phyloP scores from a whole-genome alignment of 2,888 invertebrate genomes.

The Athetis lepigone region DNA sequence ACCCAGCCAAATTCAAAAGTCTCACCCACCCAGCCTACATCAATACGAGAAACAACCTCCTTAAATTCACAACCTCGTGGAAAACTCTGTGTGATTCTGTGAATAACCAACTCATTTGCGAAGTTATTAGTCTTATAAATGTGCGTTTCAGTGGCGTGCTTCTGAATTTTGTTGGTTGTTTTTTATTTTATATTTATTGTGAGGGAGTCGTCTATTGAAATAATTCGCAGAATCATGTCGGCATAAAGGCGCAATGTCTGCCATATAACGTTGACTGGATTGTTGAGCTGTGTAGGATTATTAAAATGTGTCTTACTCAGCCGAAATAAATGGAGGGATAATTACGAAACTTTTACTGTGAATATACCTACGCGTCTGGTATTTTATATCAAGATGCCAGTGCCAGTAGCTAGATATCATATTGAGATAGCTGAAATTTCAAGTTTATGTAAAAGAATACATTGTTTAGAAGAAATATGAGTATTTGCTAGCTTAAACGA shows the following conservation, averaged over 20 bases:
- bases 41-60: slow-evolving; percentile 46
- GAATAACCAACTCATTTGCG: slow-evolving; percentile 54
- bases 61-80: slow-evolving; percentile 71
- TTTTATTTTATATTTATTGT: slow-evolving; percentile 68
- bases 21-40: slow-evolving; percentile 32
- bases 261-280: slow-evolving; percentile 32
- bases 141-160: slow-evolving; percentile 37
- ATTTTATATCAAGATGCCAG: no score
- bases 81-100: slow-evolving; percentile 78
- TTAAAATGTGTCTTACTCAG: slow-evolving; percentile 25
- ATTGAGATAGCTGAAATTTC: no score
- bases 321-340: slow-evolving; percentile 9
- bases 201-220: slow-evolving; percentile 63
- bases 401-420: no score
- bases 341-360: not conserved
- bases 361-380: no score
- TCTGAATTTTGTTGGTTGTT: slow-evolving; percentile 59
- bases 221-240: slow-evolving; percentile 66
- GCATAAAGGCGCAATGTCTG: slow-evolving; percentile 58
- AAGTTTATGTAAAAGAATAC: no score
- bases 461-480: no score
- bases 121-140: slow-evolving; percentile 31
- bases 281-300: slow-evolving; percentile 33
- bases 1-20: slow-evolving; percentile 71
- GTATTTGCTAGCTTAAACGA: no score